These are phyloP conservation scores for Redunca redunca DNA, from an alignment of 2,113 vertebrate species.

Conservation along the genomic window DNA sequence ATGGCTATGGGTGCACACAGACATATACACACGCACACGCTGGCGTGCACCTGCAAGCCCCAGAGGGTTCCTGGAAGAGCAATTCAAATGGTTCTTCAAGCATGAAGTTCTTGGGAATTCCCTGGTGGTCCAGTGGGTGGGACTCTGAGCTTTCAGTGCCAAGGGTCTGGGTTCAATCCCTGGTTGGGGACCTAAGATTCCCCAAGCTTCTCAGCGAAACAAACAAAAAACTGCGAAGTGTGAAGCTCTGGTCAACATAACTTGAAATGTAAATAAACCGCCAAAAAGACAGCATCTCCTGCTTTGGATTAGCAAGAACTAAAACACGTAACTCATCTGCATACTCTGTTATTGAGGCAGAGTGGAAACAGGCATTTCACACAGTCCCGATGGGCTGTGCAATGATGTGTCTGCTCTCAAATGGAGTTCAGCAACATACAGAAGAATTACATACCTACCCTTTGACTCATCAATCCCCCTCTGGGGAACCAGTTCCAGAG, in stretches of 20 bases:
- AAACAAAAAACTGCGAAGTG: background rate
- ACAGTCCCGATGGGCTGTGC: background rate
- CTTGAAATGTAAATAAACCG: background rate
- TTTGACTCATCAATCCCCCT: background rate
- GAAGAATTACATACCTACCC: background rate
- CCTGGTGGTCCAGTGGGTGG: background rate
- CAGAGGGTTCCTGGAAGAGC: background rate
- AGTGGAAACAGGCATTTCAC: background rate
- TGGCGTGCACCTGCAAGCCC: background rate
- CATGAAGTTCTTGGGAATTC: background rate
- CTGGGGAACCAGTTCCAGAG: background rate
- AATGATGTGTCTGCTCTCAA: background rate
- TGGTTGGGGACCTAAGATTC: background rate
- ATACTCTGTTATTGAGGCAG: background rate
- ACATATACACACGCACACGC: fast-evolving
- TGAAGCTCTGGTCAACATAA: background rate
- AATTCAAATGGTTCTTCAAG: background rate
- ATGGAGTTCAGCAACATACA: background rate
- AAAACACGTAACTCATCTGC: background rate
- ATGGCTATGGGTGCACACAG: background rate
- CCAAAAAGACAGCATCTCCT: background rate
- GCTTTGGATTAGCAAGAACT: background rate
- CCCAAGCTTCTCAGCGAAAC: background rate
- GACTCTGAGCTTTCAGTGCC: background rate
- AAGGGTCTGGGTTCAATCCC: background rate